Conservation (phyloP, 2,113 vertebrate genomes). For the Barnardius zonarius region DNA sequence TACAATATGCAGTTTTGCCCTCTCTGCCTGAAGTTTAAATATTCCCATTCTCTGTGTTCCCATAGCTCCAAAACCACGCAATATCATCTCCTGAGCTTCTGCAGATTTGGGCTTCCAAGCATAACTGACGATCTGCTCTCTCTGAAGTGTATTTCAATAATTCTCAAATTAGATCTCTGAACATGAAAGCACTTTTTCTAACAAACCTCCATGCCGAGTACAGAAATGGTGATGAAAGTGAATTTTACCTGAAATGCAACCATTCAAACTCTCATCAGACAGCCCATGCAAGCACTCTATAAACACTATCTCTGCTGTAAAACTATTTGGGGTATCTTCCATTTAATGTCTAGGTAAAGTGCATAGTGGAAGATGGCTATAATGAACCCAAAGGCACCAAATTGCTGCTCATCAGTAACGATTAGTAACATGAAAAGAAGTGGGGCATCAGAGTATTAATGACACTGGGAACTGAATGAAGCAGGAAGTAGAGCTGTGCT, state of each 20-base stretch:
- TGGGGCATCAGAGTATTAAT: not conserved
- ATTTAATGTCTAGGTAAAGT: not conserved
- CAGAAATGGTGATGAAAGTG: not conserved
- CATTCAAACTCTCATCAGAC: not conserved
- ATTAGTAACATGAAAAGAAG: not conserved
- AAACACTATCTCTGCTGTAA: not conserved
- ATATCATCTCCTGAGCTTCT: not conserved
- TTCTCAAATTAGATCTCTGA: slow-evolving; percentile 13
- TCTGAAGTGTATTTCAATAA: slow-evolving; percentile 2
- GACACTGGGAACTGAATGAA: not conserved
- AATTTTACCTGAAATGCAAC: not conserved
- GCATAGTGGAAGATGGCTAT: not conserved
- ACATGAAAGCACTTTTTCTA: slow-evolving; percentile 5
- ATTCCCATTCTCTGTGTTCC: not conserved
- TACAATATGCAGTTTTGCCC: not conserved
- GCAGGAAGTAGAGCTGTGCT: not conserved
- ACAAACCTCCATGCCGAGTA: not conserved
- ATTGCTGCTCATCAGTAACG: not conserved
- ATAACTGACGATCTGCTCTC: slow-evolving; percentile 17
- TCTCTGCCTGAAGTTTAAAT: not conserved
- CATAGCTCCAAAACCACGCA: not conserved
- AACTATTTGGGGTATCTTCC: not conserved
- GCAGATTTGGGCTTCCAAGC: slow-evolving; percentile 18
- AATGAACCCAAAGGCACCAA: not conserved
- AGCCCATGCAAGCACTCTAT: not conserved